Evolutionary conservation across 2,113 vertebrate species (phyloP).

Genomic region (Pomatostomus ruficeps): DNA sequence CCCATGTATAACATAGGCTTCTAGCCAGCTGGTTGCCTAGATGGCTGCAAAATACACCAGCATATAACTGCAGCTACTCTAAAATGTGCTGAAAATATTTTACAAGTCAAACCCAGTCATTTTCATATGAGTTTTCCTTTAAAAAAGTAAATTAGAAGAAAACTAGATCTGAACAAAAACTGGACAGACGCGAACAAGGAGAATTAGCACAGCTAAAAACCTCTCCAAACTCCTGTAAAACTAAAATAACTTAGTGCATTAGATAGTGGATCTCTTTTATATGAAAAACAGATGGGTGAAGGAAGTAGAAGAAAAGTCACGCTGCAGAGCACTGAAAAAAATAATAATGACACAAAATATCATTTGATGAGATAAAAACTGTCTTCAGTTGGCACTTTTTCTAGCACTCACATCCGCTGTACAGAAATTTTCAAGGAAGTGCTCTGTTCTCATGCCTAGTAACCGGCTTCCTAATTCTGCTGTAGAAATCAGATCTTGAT

Average conservation of each 20-base stretch:
- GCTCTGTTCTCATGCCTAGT: not conserved
- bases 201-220: not conserved
- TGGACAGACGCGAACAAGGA: not conserved
- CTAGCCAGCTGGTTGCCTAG: not conserved
- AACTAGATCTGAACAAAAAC: not conserved
- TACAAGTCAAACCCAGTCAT: not conserved
- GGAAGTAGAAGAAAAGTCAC: not conserved
- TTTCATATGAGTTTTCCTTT: not conserved
- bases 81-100: not conserved
- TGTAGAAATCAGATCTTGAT: not conserved
- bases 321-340: not conserved
- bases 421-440: not conserved
- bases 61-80: not conserved
- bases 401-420: not conserved
- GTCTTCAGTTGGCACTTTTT: not conserved
- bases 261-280: not conserved
- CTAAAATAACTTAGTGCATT: not conserved
- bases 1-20: not conserved
- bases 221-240: constrained; percentile 1
- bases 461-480: not conserved
- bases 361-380: not conserved
- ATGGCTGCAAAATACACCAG: not conserved
- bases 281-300: not conserved
- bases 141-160: not conserved
- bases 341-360: not conserved